phyloP scores from a whole-genome alignment of 2,797 vertebrate genomes.

The Limosa lapponica region DNA sequence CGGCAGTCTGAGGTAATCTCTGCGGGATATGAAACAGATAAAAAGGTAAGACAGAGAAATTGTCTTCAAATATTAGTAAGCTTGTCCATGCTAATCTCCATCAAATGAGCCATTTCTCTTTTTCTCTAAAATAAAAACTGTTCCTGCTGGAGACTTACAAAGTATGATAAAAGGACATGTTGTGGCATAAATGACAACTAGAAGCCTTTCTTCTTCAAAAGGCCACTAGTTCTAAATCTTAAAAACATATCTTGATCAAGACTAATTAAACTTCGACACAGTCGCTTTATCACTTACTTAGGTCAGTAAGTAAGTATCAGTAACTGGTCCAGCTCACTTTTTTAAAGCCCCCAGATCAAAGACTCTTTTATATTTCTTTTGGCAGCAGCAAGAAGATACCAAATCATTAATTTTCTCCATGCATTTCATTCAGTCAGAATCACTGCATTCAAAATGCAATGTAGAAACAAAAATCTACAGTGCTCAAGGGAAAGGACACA shows the following conservation, averaged over 20 bases:
- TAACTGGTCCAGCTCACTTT: slow-evolving; percentile 43
- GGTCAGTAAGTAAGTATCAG: slow-evolving; percentile 41
- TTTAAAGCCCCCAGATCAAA: slow-evolving; percentile 57
- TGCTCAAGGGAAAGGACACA: background rate
- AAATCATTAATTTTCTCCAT: slow-evolving; percentile 31
- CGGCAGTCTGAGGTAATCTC: slow-evolving; percentile 57
- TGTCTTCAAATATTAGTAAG: slow-evolving; percentile 62
- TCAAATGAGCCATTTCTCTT: slow-evolving; percentile 62
- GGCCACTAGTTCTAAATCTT: slow-evolving; percentile 40
- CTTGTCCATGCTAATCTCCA: slow-evolving; percentile 54
- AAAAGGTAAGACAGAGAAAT: slow-evolving; percentile 40
- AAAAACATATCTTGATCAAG: slow-evolving; percentile 59
- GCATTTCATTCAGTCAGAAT: slow-evolving; percentile 11
- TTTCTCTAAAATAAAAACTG: slow-evolving; percentile 38
- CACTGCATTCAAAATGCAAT: background rate
- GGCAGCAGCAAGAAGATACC: slow-evolving; percentile 8
- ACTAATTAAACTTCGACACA: slow-evolving; percentile 64
- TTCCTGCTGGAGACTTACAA: background rate
- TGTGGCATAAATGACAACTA: slow-evolving; percentile 44
- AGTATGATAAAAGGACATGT: slow-evolving; percentile 44
- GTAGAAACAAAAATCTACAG: background rate
- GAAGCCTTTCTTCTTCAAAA: slow-evolving; percentile 57
- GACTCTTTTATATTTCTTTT: slow-evolving; percentile 30
- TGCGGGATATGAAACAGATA: slow-evolving; percentile 37
- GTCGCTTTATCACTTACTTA: slow-evolving; percentile 36